Evolutionary conservation across 2,888 invertebrate species (phyloP).

Genomic region (Pachliopta kotzebuea): DNA sequence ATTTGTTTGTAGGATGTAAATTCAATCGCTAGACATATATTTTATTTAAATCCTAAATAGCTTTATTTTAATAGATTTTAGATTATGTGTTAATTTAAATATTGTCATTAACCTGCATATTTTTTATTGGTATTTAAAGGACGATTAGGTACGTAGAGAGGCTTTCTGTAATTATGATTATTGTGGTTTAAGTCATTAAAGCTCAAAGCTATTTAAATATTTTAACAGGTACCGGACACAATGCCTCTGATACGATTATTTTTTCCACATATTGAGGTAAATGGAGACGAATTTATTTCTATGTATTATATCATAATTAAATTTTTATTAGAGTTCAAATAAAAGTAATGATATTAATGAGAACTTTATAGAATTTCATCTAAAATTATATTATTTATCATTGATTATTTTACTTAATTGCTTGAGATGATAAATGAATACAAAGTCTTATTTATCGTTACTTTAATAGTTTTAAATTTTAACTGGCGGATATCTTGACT

Average conservation of each 20-base stretch:
- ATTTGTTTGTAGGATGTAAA: no score
- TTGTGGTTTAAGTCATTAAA: background rate
- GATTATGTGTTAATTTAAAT: no score
- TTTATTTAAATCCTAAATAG: no score
- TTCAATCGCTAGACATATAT: no score
- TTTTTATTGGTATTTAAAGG: background rate
- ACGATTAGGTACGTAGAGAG: background rate
- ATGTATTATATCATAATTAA: background rate
- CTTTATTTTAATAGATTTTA: background rate
- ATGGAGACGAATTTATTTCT: background rate
- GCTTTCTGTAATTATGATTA: background rate
- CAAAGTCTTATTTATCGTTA: no score
- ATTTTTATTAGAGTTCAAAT: background rate
- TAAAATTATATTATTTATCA: no score
- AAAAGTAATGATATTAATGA: no score
- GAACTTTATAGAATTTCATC: no score
- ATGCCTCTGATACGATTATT: constrained; percentile 18
- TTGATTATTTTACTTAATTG: no score
- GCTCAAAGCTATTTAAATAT: background rate
- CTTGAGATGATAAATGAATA: no score
- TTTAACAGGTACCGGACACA: constrained; percentile 8
- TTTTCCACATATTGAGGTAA: constrained; percentile 13
- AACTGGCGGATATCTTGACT: no score
- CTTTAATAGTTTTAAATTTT: no score
- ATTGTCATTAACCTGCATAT: background rate